These are phyloP conservation scores for Montipora cactus DNA, from an alignment of 64 coral and sea anemone genomes.

Conservation along the genomic window DNA sequence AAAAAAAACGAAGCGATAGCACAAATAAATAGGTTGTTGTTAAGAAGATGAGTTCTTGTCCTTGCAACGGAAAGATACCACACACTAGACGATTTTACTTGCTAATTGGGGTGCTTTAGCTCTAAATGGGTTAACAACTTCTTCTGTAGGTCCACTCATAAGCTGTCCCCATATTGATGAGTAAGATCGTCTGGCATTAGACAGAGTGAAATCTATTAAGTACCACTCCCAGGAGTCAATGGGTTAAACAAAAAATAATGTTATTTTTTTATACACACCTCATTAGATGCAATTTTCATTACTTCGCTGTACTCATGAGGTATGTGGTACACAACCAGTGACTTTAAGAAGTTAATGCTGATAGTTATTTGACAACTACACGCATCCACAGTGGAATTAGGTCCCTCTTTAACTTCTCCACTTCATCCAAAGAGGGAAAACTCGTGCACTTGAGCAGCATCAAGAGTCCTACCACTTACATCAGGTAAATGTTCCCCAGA, in stretches of 20 bases:
- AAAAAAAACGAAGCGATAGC: too few species aligned
- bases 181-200: too few species aligned
- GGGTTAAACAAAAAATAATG: not conserved
- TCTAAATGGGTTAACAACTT: too few species aligned
- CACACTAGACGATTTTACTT: too few species aligned
- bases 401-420: not conserved
- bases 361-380: not conserved
- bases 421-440: conserved; percentile 14
- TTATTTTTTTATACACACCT: not conserved
- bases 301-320: conserved; percentile 25
- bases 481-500: conserved; percentile 38
- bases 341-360: not conserved
- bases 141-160: too few species aligned
- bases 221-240: too few species aligned
- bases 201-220: too few species aligned
- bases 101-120: too few species aligned
- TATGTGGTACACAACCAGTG: conserved; percentile 7
- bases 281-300: conserved; percentile 6
- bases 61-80: too few species aligned
- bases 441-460: not conserved
- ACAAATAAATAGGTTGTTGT: too few species aligned
- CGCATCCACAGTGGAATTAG: conserved; percentile 21
- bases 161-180: too few species aligned
- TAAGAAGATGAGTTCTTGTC: too few species aligned
- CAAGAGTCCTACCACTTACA: not conserved